phyloP scores from a whole-genome alignment of 2,797 vertebrate genomes.

The Dryobates pubescens region DNA sequence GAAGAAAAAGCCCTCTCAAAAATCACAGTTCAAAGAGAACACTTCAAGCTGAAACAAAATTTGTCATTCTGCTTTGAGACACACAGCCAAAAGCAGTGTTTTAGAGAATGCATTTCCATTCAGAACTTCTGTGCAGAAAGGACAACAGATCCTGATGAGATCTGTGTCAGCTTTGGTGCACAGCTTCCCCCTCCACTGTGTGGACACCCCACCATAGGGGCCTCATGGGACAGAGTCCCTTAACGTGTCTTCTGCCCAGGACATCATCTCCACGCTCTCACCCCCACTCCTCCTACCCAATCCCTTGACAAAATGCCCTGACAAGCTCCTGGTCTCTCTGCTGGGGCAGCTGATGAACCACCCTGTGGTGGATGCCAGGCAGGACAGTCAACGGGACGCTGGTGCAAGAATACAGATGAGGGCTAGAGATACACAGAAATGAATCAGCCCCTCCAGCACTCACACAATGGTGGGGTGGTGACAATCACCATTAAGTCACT shows the following conservation, averaged over 20 bases:
- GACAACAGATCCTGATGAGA: neutral
- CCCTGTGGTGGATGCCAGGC: neutral
- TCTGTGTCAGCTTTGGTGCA: neutral
- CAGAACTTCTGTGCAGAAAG: slow-evolving; percentile 1
- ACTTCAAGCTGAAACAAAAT: neutral
- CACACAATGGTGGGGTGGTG: accelerated
- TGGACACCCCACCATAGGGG: neutral
- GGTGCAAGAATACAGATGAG: neutral
- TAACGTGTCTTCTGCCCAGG: neutral
- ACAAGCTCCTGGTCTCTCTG: neutral
- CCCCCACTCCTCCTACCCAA: neutral
- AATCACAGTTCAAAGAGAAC: slow-evolving; percentile 18
- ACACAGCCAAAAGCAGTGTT: neutral
- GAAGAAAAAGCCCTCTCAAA: neutral
- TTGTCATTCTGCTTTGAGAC: slow-evolving; percentile 34
- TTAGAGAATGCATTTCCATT: neutral
- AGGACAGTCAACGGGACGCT: accelerated
- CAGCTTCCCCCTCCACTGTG: neutral
- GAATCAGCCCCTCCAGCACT: neutral
- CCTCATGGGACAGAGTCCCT: neutral
- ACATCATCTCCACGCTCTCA: neutral
- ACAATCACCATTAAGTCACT: neutral
- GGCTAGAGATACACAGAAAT: neutral
- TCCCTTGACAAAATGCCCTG: neutral
- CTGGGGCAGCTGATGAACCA: neutral